Base-by-base conservation (phyloP, 2,797 vertebrate genomes). In the Myotis vivesi region DNA sequence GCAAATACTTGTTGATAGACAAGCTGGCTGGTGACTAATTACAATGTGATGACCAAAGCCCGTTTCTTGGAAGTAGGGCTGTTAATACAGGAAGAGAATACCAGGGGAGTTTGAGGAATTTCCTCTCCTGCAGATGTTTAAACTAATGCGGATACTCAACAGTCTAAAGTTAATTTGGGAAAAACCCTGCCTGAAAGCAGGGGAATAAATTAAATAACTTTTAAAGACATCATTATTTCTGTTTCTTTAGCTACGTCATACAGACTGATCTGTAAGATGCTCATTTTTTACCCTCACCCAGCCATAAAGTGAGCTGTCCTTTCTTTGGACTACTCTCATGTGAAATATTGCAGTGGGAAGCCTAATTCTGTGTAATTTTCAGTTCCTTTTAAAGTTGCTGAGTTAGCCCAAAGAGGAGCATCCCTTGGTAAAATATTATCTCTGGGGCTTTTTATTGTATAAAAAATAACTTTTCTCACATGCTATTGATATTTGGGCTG, bases 1-100 rank as follows among this genome's bases (percentile, higher is more conserved):
- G 96, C 95, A 96, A 96, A 97, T 82, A 90, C 96, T 96, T 87
- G 91, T 64, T 92, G 96, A 95, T 59, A 95, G 96, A 95, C 76
- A 25, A 51, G 87, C 85, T 38, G 93, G 77, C 89, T 94, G 69
- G 83, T 84, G 87, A 85, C 84, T 95, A 95, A 97, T 96, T 96
- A 91, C 80, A 77, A 51, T 46, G 95, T 69, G 91, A 87, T 89
- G 87, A 92, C 87, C 95, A 84, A 92, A 92, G 91, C 57, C 55
- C 3, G 62, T 72, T 94, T 96, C 96, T 95, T 96, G 89, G 91
- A 96, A 96, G 81, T 25, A 41, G 89, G 41, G 57, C 55, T 82
- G 76, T 95, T 91, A 91, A 75, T 64, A 73, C 81, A 95, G 80
- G 89, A 82, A 87, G 86, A 91, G 96, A 94, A 93, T 92, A 89